Base-by-base conservation (phyloP, 2,888 invertebrate genomes). In the Synanthedon andrenaeformis region DNA sequence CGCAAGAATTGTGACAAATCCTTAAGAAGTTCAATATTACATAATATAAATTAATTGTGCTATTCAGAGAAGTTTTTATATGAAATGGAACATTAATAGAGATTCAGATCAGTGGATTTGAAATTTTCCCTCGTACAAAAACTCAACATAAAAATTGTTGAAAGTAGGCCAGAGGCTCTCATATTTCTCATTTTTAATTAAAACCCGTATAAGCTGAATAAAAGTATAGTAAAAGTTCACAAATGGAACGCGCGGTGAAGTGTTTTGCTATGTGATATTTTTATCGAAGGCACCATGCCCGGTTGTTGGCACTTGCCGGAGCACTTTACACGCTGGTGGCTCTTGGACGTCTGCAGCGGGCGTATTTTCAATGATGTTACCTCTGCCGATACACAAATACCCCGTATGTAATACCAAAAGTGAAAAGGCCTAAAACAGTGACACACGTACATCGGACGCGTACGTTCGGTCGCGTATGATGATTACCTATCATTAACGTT, bases 301-400 rank as follows among this genome's bases (percentile, higher is more conserved):
- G 85, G 85, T 55, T 87, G 86, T 67, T 86, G 86, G 86, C 84
- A 87, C 64, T 71, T 86, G 64, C 84, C 86, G 58, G 83, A 88
- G 62, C 89, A 82, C 72, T 90, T 91, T 79, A 90, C 90, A 66
- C 89, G 90, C 60, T 91, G 91, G 90, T 91, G 91, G 90, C 83
- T 90, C 70, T 78, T 91, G 67, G 90, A 90, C 70, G 82, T 90
- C 70, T 91, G 91, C 88, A 90, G 89, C 66, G 88, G 89, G 57
- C 70, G 86, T 41, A 66, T 84, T 63, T 90, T 82, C 69, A 79
- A 77, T 57, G 87, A 79, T 58, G 73, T 68, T 54, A 79, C 84
- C 61, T 64, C 73, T 61, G 65, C 78, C 52, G 87, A 85, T 54
- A 82, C 86, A 49, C 87, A 84, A 62, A 80, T 86, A 71, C 86